Evolutionary conservation across 1,140 invertebrate genomes (phyloP).

Genomic region (Caenorhabditis remanei): DNA sequence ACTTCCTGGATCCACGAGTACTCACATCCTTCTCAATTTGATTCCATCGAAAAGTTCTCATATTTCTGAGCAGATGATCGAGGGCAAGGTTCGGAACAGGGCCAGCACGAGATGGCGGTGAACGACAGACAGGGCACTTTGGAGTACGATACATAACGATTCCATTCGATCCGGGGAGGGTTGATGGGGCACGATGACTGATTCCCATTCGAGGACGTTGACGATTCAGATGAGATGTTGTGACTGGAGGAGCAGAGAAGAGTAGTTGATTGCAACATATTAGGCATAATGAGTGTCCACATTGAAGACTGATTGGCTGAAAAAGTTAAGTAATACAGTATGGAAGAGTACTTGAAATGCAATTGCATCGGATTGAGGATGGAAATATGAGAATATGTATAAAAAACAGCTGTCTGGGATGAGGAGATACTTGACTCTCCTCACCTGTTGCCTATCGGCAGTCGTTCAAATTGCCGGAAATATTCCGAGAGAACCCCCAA

Average conservation of each 20-base stretch:
- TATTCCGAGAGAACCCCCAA: no score
- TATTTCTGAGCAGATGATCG: conserved; percentile 52
- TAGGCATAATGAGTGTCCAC: conserved; percentile 23
- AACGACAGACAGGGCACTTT: conserved; percentile 17
- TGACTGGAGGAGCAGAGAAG: neutral
- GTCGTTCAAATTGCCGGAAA: no score
- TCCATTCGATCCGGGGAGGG: neutral
- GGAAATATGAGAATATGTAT: no score
- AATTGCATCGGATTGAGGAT: no score
- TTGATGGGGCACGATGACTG: conserved; percentile 3
- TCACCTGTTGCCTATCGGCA: no score
- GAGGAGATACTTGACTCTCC: no score
- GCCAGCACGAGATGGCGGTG: neutral
- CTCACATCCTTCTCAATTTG: conserved; percentile 51
- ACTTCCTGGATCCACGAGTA: conserved; percentile 22
- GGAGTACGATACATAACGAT: conserved; percentile 31
- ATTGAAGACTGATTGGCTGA: conserved; percentile 33
- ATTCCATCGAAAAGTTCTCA: conserved; percentile 55
- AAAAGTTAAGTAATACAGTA: neutral
- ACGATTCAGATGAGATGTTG: neutral
- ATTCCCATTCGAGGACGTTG: conserved; percentile 37
- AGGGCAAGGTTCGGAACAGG: conserved; percentile 27
- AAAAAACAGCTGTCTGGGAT: no score
- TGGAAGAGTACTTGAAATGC: no score
- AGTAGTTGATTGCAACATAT: conserved; percentile 32